phyloP scores from a whole-genome alignment of 1,140 invertebrate species.

The Zaprionus camerounensis region DNA sequence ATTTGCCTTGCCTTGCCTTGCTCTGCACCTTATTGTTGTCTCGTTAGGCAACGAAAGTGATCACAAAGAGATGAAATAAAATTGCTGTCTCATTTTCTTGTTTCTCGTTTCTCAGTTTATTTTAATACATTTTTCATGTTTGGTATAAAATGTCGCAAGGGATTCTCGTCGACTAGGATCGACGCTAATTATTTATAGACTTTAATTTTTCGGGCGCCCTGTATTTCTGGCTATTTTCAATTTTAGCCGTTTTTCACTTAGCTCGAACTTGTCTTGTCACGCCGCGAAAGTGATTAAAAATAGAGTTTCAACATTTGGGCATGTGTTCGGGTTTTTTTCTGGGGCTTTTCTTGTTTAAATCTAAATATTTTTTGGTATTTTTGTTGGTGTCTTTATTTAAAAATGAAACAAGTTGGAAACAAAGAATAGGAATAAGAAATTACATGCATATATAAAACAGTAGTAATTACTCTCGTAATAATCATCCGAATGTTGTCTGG shows the following conservation, averaged over 20 bases:
- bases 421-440: neutral
- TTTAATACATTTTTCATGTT: slow-evolving; percentile 50
- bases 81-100: slow-evolving; percentile 32
- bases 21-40: slow-evolving; percentile 50
- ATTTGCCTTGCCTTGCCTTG: slow-evolving; percentile 38
- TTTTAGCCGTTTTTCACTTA: slow-evolving; percentile 59
- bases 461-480: too few relatives aligned
- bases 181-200: slow-evolving; percentile 50
- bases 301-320: slow-evolving; percentile 52
- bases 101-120: slow-evolving; percentile 37
- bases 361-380: neutral
- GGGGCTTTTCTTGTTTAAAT: neutral
- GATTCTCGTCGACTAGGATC: slow-evolving; percentile 21
- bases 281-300: slow-evolving; percentile 65
- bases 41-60: slow-evolving; percentile 21
- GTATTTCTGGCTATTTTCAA: slow-evolving; percentile 69
- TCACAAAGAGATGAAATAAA: slow-evolving; percentile 9
- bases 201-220: slow-evolving; percentile 57
- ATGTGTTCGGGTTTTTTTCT: slow-evolving; percentile 12
- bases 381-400: neutral
- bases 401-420: neutral
- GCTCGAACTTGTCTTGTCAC: slow-evolving; percentile 77
- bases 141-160: slow-evolving; percentile 68
- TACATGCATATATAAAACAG: too few relatives aligned
- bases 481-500: neutral